Evolutionary conservation across 2,888 invertebrate genomes (phyloP).

Genomic region (Zygothrica quintamaculata): DNA sequence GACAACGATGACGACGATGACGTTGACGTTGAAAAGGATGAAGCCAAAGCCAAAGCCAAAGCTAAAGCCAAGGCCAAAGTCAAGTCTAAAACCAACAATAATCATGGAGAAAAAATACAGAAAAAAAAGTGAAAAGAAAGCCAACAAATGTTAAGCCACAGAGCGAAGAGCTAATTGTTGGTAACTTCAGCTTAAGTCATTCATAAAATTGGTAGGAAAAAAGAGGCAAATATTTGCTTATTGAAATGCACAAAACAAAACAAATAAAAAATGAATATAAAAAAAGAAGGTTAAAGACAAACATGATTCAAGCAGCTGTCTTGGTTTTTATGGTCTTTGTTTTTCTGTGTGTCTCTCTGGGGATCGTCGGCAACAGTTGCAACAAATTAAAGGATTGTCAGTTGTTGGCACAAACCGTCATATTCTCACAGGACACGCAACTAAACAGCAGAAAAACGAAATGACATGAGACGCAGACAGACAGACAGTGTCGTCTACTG

Average conservation of each 20-base stretch:
- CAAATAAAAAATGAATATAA: too few relatives aligned
- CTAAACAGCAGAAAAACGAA: conserved; percentile 23
- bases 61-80: too few relatives aligned
- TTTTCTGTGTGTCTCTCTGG: not conserved
- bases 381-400: conserved; percentile 72
- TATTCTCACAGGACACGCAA: conserved; percentile 65
- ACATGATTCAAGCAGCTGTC: conserved; percentile 70
- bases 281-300: conserved; percentile 43
- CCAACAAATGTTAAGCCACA: too few relatives aligned
- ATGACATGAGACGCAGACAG: conserved; percentile 66
- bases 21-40: conserved; percentile 5
- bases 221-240: conserved; percentile 79
- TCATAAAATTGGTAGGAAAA: conserved; percentile 58
- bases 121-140: too few relatives aligned
- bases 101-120: conserved; percentile 25
- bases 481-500: conserved; percentile 14
- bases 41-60: not conserved
- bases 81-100: not conserved
- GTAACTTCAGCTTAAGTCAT: conserved; percentile 50
- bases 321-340: too few relatives aligned
- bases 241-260: conserved; percentile 55
- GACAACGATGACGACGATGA: not conserved
- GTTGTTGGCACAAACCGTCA: conserved; percentile 11
- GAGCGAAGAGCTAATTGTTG: conserved; percentile 73
- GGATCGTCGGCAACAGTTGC: conserved; percentile 61